Conservation (phyloP, 2,888 invertebrate species). For the Aleiodes testaceus region DNA sequence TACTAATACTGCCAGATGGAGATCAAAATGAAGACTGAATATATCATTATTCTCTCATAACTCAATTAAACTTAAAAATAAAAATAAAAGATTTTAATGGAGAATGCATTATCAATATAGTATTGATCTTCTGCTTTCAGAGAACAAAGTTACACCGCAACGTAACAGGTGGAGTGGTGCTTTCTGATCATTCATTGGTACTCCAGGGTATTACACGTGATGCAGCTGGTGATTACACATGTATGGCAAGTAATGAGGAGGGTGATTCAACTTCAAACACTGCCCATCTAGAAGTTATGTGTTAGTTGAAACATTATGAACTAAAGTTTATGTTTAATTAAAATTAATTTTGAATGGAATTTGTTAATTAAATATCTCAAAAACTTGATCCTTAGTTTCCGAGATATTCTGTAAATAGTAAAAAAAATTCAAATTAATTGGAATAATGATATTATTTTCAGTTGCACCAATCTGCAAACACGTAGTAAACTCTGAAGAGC, state of each 20-base stretch:
- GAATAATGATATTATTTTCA: conserved; percentile 46
- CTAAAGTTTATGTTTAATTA: too few relatives aligned
- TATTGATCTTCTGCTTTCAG: conserved; percentile 72
- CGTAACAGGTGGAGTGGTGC: conserved; percentile 85
- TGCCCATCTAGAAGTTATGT: conserved; percentile 73
- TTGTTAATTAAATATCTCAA: too few relatives aligned
- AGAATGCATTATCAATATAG: too few relatives aligned
- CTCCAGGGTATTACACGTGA: conserved; percentile 88
- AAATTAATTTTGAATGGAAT: too few relatives aligned
- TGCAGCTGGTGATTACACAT: conserved; percentile 91
- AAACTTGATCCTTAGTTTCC: too few relatives aligned
- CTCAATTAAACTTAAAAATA: too few relatives aligned
- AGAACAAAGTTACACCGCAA: conserved; percentile 89
- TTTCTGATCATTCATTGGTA: conserved; percentile 91
- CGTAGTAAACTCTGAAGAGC: conserved; percentile 57
- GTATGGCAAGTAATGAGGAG: conserved; percentile 88
- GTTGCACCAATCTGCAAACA: conserved; percentile 69
- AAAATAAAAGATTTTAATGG: too few relatives aligned
- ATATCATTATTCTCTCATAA: too few relatives aligned
- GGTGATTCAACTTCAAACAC: conserved; percentile 80
- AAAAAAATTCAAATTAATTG: neutral
- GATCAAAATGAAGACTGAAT: too few relatives aligned
- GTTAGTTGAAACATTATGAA: conserved; percentile 65
- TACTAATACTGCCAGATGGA: too few relatives aligned
- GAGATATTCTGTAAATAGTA: too few relatives aligned